phyloP scores from a whole-genome alignment of 2,797 vertebrate species.

The Poeciliopsis turneri region DNA sequence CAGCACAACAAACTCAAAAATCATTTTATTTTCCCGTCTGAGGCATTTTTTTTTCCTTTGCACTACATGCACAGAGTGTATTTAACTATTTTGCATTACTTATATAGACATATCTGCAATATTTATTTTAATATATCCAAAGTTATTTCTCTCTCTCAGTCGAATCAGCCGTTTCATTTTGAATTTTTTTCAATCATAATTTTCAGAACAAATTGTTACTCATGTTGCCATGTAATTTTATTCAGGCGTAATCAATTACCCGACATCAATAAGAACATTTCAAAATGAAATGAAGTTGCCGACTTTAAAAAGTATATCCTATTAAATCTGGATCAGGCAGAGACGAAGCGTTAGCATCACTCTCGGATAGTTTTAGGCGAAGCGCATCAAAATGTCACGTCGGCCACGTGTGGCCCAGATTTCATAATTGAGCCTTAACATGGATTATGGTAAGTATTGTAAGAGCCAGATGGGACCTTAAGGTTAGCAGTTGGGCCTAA shows the following conservation, averaged over 20 bases:
- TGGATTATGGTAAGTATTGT: background rate
- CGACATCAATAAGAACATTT: background rate
- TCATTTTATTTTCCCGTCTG: background rate
- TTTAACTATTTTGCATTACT: background rate
- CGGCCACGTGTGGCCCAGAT: background rate
- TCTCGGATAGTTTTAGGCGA: background rate
- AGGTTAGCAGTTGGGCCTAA: background rate
- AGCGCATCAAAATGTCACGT: background rate
- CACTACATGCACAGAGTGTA: background rate
- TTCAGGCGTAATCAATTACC: background rate
- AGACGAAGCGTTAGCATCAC: background rate
- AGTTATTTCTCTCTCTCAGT: background rate
- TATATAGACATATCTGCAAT: background rate
- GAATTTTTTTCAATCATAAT: background rate
- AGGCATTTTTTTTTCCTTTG: background rate
- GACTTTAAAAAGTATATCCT: background rate
- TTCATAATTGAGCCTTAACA: background rate
- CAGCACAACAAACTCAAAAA: background rate
- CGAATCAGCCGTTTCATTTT: background rate
- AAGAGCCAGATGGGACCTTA: background rate
- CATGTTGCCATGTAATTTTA: background rate
- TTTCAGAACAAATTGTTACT: background rate
- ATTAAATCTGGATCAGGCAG: background rate
- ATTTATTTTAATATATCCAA: background rate
- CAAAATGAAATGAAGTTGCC: background rate